Evolutionary conservation across 2,888 invertebrate species (phyloP).

Genomic region (Corythucha ciliata): DNA sequence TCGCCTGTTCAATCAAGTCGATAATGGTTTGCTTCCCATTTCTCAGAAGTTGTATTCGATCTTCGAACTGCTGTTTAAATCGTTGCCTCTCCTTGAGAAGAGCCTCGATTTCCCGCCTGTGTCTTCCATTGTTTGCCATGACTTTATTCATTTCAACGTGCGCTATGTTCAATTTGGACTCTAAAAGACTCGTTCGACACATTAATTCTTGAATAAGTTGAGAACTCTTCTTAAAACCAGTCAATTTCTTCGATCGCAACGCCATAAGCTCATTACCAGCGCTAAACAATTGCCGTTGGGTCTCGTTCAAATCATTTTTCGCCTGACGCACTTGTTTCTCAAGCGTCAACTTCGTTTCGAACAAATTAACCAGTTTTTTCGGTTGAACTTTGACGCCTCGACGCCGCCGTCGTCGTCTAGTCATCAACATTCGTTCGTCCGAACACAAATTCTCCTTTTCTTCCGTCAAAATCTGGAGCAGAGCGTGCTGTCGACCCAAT

Average conservation of each 20-base stretch:
- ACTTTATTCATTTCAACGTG: slow-evolving; percentile 67
- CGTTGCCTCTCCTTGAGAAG: slow-evolving; percentile 70
- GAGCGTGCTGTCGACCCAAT: slow-evolving; percentile 41
- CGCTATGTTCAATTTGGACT: slow-evolving; percentile 39
- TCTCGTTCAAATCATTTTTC: slow-evolving; percentile 16
- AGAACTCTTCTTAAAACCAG: slow-evolving; percentile 17
- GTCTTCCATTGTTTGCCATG: slow-evolving; percentile 59
- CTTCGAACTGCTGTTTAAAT: slow-evolving; percentile 74
- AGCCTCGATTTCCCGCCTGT: slow-evolving; percentile 71
- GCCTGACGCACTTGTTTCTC: slow-evolving; percentile 19
- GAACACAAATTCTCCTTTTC: slow-evolving; percentile 10
- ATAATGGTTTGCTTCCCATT: slow-evolving; percentile 72
- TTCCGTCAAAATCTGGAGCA: slow-evolving; percentile 12
- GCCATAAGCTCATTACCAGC: slow-evolving; percentile 21
- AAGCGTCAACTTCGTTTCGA: slow-evolving; percentile 17
- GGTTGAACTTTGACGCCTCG: slow-evolving; percentile 10
- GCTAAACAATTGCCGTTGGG: slow-evolving; percentile 18
- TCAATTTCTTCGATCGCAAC: slow-evolving; percentile 20
- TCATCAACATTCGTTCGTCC: background rate
- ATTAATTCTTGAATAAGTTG: slow-evolving; percentile 13
- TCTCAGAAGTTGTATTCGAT: slow-evolving; percentile 50
- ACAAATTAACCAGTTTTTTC: slow-evolving; percentile 7
- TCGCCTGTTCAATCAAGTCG: slow-evolving; percentile 79
- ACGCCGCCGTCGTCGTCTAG: background rate
- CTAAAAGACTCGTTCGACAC: slow-evolving; percentile 17